Percentiles rank a stretch among this genome's conserved stretches.
Evolutionary conservation across 2,888 invertebrate species (phyloP).

Genomic region (Heteromurus nitidus): DNA sequence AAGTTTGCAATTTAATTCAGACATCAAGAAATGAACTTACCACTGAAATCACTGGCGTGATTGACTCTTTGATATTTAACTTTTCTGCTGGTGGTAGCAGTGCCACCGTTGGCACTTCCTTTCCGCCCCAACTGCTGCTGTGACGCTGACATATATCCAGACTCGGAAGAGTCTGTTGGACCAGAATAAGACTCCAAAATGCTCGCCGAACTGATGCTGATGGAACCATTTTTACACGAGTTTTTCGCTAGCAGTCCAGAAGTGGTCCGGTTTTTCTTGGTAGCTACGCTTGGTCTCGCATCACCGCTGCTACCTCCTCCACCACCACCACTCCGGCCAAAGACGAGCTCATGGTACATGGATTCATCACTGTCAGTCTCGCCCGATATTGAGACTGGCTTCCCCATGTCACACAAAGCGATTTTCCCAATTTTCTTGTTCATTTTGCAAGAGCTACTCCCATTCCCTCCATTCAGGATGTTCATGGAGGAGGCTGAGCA

Average conservation of each 20-base stretch:
- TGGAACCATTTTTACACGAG: slow-evolving; percentile 61
- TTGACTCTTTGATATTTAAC: slow-evolving; percentile 73
- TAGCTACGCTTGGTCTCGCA: slow-evolving; percentile 60
- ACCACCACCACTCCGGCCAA: slow-evolving; percentile 55
- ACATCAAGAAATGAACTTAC: slow-evolving; percentile 59
- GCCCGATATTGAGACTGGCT: slow-evolving; percentile 71
- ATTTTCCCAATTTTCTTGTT: slow-evolving; percentile 71
- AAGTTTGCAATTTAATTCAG: slow-evolving; percentile 8
- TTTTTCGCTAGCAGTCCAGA: slow-evolving; percentile 61
- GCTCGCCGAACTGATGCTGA: slow-evolving; percentile 64
- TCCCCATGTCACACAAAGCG: slow-evolving; percentile 72
- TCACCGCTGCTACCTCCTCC: slow-evolving; percentile 43
- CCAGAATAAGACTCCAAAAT: slow-evolving; percentile 61
- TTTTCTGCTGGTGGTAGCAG: slow-evolving; percentile 68
- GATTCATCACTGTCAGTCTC: slow-evolving; percentile 73
- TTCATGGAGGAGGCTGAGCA: slow-evolving; percentile 61
- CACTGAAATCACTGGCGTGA: slow-evolving; percentile 72
- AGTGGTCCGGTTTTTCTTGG: slow-evolving; percentile 59
- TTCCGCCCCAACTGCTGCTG: slow-evolving; percentile 66
- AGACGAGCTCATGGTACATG: slow-evolving; percentile 73
- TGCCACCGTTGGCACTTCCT: slow-evolving; percentile 63
- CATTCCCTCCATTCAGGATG: slow-evolving; percentile 48
- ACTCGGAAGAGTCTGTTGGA: slow-evolving; percentile 66
- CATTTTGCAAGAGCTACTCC: slow-evolving; percentile 51
- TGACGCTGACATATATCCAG: slow-evolving; percentile 67